Evolutionary conservation across 2,888 invertebrate genomes (phyloP), one percentile per base, ranked within the genome.

Genomic region (Agonopterix arenella): DNA sequence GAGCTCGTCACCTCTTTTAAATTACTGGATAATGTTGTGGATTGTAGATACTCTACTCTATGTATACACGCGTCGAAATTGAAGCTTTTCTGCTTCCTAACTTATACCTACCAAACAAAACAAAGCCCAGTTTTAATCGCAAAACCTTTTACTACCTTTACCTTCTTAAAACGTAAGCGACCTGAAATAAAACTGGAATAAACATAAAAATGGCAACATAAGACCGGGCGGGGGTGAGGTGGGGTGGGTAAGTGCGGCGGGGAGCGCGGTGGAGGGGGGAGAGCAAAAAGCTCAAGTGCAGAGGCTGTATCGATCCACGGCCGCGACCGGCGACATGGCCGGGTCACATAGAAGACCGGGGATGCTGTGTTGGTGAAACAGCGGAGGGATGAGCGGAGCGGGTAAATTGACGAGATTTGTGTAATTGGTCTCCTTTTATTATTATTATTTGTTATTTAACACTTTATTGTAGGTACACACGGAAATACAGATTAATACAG

Each of bases 271-370:
- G 59, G 48, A 61, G 59, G 59, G 52, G 58, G 55, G 63, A 74
- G 66, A 67, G 77, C 73, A 76, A 80, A 83, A 83, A 82, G 82
- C 84, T 83, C 79, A 84, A 84, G 84, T 83, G 85, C 84, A 83
- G 86, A 88, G 82, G 88, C 88, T 88, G 86, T 86, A 88, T 88
- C 84, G 88, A 88, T 85, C 83, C 77, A 73, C 62, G 70, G 72
- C 69, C 74, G 74, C 74, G 80, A 80, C 80, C 69, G 70, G 62
- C 84, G 86, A 86, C 86, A 85, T 71, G 84, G 80, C 86, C 77
- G 84, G 86, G 86, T 86, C 86, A 84, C 84, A 81, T 71, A 63
- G 55, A 61, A 58, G 46, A 37, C 41, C 51, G 61, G 52, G 56
- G 51, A 57, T 61, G 64, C 8, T 44, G n/a, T 4, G 28, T n/a